Evolutionary conservation across 2,888 invertebrate genomes (phyloP).

Genomic region (Anodontia alba): DNA sequence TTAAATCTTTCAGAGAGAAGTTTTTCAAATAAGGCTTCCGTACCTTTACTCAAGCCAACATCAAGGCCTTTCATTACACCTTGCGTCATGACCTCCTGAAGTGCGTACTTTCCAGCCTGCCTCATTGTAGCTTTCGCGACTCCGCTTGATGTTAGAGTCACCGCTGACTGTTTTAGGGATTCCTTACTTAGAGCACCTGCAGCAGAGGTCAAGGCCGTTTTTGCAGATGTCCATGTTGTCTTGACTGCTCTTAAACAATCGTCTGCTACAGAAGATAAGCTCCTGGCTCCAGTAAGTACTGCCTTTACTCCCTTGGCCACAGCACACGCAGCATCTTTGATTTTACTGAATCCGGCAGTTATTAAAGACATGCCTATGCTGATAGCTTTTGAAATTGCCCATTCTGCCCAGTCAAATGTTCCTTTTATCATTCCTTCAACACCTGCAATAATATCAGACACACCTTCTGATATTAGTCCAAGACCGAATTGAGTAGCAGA

Average conservation of each 20-base stretch:
- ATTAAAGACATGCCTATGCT: conserved; percentile 17
- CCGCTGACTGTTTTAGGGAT: not conserved
- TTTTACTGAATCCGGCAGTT: not conserved
- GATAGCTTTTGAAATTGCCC: conserved; percentile 20
- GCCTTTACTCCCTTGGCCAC: not conserved
- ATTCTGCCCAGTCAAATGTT: conserved; percentile 17
- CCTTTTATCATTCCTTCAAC: conserved; percentile 1
- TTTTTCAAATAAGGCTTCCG: not conserved
- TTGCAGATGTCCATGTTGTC: not conserved
- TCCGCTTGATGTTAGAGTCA: not conserved
- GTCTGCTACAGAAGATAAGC: not conserved
- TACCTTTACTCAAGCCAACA: not conserved
- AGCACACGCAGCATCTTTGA: conserved; percentile 3
- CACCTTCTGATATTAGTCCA: not conserved
- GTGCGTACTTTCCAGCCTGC: not conserved
- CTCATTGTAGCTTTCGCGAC: not conserved
- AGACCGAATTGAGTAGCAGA: not conserved
- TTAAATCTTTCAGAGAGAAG: not conserved
- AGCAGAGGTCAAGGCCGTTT: not conserved
- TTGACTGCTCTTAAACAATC: not conserved
- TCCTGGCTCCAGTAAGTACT: not conserved
- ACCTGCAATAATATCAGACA: not conserved
- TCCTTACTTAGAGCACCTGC: not conserved
- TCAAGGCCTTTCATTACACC: not conserved
- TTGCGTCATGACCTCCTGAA: not conserved